phyloP scores from a whole-genome alignment of 2,797 vertebrate species.

The Falco biarmicus region DNA sequence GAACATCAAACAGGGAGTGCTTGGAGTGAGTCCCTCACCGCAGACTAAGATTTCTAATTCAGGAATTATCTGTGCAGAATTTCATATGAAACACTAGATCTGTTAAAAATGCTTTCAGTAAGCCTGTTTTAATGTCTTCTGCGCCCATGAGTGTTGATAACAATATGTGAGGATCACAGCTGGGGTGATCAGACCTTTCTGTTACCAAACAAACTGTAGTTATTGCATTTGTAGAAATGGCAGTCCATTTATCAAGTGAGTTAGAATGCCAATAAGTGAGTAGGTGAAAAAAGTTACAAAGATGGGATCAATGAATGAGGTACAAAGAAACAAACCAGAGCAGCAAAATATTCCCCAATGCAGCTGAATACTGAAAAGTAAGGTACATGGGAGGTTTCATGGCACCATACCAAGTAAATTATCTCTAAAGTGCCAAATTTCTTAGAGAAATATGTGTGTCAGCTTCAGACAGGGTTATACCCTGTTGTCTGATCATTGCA shows the following conservation, averaged over 20 bases:
- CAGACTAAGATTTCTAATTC: neutral
- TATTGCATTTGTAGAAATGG: slow-evolving; percentile 66
- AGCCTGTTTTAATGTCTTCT: slow-evolving; percentile 2
- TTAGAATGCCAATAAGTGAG: slow-evolving; percentile 49
- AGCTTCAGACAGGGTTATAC: neutral
- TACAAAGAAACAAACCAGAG: neutral
- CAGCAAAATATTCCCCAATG: neutral
- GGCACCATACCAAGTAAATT: neutral
- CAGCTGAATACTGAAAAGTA: neutral
- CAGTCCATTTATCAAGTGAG: slow-evolving; percentile 72
- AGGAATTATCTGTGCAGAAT: neutral
- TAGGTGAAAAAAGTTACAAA: slow-evolving; percentile 39
- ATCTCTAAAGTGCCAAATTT: neutral
- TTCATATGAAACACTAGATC: neutral
- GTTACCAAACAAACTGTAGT: slow-evolving; percentile 25
- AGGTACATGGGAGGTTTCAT: neutral
- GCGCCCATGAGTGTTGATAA: slow-evolving; percentile 1
- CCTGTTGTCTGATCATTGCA: neutral
- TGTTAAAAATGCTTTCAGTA: neutral
- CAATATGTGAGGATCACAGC: slow-evolving; percentile 2
- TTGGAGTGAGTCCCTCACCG: neutral
- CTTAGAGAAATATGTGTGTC: neutral
- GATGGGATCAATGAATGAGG: slow-evolving; percentile 42
- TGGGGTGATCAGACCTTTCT: slow-evolving; percentile 35
- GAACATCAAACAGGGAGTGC: neutral